A percentile compares a stretch with the other conserved stretches of the same genome.
phyloP scores from a whole-genome alignment of 1,140 invertebrate species.

The Aphidius gifuensis region DNA sequence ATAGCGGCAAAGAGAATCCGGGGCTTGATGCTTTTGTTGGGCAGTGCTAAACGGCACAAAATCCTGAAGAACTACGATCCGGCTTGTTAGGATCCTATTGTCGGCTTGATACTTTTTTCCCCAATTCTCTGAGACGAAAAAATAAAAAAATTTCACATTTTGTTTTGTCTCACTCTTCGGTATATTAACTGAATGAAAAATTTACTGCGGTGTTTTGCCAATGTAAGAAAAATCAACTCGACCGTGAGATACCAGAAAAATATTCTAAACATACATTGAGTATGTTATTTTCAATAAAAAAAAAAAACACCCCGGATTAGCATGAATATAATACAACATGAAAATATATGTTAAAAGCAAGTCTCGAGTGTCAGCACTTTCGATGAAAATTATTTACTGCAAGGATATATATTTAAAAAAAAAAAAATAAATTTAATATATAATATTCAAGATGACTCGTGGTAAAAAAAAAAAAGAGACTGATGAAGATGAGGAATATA shows the following conservation, averaged over 20 bases:
- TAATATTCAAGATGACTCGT: slow-evolving; percentile 7
- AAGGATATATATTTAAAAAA: too few species aligned
- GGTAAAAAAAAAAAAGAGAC: slow-evolving; percentile 12
- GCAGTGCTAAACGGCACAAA: slow-evolving; percentile 48
- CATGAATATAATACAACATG: background rate
- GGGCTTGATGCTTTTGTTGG: slow-evolving; percentile 35
- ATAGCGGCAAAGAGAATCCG: slow-evolving; percentile 20
- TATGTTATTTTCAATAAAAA: slow-evolving; percentile 4
- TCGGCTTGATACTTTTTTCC: slow-evolving; percentile 31
- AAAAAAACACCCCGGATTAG: slow-evolving; percentile 10
- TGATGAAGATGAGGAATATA: background rate
- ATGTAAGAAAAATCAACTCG: slow-evolving; percentile 13
- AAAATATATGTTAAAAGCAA: too few species aligned
- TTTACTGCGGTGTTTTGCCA: background rate
- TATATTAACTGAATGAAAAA: background rate
- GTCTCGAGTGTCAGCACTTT: slow-evolving; percentile 6
- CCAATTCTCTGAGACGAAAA: slow-evolving; percentile 6
- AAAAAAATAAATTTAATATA: too few species aligned
- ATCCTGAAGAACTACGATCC: slow-evolving; percentile 34
- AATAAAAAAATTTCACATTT: slow-evolving; percentile 5
- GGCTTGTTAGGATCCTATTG: slow-evolving; percentile 50
- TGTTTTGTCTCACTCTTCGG: background rate
- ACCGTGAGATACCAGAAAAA: slow-evolving; percentile 15
- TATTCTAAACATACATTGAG: slow-evolving; percentile 6
- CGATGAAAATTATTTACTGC: too few species aligned